These are phyloP conservation scores for Spilarctia lutea DNA, from an alignment of 2,888 invertebrate species.

Conservation along the genomic window DNA sequence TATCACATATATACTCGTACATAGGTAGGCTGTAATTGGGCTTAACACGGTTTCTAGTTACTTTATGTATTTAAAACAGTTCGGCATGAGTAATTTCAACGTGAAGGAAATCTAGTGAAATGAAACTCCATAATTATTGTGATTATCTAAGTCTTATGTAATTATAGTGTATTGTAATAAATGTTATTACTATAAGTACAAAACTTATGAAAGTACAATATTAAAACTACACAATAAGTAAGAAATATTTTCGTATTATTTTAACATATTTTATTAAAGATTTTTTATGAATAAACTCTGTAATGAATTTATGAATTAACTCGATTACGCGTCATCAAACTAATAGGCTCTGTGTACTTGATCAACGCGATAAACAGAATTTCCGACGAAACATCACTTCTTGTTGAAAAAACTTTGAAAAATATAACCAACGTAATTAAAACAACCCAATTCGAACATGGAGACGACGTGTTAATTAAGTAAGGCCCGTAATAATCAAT, in stretches of 20 bases:
- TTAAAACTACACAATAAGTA: too few species aligned
- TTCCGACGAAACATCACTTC: slow-evolving; percentile 16
- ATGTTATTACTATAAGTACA: too few species aligned
- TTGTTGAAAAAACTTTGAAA: slow-evolving; percentile 26
- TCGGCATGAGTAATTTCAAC: too few species aligned
- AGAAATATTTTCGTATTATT: not conserved
- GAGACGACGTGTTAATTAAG: slow-evolving; percentile 66
- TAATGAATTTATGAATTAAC: not conserved
- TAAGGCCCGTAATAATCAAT: slow-evolving; percentile 57
- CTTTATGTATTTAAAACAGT: too few species aligned
- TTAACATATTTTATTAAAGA: not conserved
- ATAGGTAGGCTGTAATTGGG: too few species aligned
- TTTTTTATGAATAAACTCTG: not conserved
- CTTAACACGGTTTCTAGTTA: too few species aligned
- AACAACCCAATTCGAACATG: slow-evolving; percentile 57
- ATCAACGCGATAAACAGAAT: slow-evolving; percentile 30
- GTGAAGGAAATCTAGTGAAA: too few species aligned
- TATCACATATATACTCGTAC: too few species aligned
- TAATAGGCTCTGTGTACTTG: slow-evolving; percentile 26
- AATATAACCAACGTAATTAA: slow-evolving; percentile 50
- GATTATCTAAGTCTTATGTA: too few species aligned
- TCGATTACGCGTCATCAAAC: slow-evolving; percentile 12
- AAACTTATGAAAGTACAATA: too few species aligned
- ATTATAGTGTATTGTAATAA: too few species aligned
- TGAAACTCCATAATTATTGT: too few species aligned